These are phyloP conservation scores for Aelia acuminata DNA, from an alignment of 2,888 invertebrate genomes.

Conservation along the genomic window DNA sequence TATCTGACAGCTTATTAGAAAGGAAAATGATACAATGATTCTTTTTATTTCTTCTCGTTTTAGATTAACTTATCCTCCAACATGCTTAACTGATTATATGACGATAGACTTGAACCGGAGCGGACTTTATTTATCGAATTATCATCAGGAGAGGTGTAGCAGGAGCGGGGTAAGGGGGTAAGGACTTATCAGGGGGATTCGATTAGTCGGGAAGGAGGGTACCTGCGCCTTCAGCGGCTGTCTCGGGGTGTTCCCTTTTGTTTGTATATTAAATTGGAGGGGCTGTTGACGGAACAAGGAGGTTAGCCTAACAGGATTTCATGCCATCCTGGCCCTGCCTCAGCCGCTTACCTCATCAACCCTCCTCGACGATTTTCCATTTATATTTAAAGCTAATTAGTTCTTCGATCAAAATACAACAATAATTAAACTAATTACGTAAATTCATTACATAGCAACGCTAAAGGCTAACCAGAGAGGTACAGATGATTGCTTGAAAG, in stretches of 20 bases:
- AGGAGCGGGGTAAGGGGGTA: background rate
- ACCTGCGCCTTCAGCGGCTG: constrained; percentile 18
- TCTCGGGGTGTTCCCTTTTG: background rate
- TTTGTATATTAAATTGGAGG: constrained; percentile 26
- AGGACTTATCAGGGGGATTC: constrained; percentile 27
- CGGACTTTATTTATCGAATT: background rate
- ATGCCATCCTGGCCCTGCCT: background rate
- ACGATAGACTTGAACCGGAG: background rate
- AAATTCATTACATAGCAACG: no score
- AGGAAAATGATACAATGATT: no score
- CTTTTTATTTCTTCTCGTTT: no score
- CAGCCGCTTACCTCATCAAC: constrained; percentile 5
- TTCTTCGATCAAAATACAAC: background rate
- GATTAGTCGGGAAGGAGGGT: background rate
- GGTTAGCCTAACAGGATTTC: constrained; percentile 31
- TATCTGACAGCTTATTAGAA: no score
- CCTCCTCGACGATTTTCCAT: background rate
- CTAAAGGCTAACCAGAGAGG: no score
- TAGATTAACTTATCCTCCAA: no score
- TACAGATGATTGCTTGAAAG: no score
- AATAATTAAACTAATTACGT: no score
- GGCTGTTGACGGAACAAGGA: constrained; percentile 39
- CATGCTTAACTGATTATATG: background rate
- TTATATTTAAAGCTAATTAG: background rate
- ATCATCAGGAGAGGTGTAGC: background rate